Evolutionary conservation across 1,140 invertebrate species (phyloP), one percentile per base, ranked within the genome.

Genomic region (Nephila pilipes): DNA sequence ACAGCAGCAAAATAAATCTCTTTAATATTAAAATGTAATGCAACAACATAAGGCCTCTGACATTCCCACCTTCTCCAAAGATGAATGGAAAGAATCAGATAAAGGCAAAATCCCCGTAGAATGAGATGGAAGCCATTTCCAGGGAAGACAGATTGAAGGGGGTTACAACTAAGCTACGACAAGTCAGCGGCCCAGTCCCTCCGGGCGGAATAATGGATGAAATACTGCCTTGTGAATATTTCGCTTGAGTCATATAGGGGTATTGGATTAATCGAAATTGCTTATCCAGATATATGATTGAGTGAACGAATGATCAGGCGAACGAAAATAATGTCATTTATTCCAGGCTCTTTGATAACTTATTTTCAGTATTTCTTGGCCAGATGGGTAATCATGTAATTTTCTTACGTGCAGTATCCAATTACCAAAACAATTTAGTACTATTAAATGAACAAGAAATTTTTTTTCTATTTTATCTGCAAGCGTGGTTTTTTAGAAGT

Each of bases 1-100:
- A 75, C 12, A 32, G 25, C 29, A 75, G 29, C 69, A 18, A 18
- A 75, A 75, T 75, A 75, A 75, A 75, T 75, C 69, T 36, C 14
- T 36, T 75, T 75, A 75, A 75, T 75, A 75, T 75, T 75, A 75
- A 75, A 75, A 75, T 75, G 69, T 75, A 14, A 85, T 58, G 83
- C 83, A 60, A 36, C 57, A 58, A 58, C 83, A 46, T 36, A 32
- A 36, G 29, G 57, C 29, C 32, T 22, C 54, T 85, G 83, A 58
- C 83, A 60, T 85, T 85, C 54, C 83, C 83, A 85, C 83, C 57
- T 83, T 14, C 80, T n/a, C 38, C 20, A 60, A 85, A 85, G 57
- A 85, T 85, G 83, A 85, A 85, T 85, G 54, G 83, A 85, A 36
- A 85, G 83, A 85, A 85, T 58, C 83, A 58, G 83, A 58, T 60